These are phyloP conservation scores for Macropus fuliginosus DNA, from an alignment of 2,797 vertebrate species.

Conservation along the genomic window DNA sequence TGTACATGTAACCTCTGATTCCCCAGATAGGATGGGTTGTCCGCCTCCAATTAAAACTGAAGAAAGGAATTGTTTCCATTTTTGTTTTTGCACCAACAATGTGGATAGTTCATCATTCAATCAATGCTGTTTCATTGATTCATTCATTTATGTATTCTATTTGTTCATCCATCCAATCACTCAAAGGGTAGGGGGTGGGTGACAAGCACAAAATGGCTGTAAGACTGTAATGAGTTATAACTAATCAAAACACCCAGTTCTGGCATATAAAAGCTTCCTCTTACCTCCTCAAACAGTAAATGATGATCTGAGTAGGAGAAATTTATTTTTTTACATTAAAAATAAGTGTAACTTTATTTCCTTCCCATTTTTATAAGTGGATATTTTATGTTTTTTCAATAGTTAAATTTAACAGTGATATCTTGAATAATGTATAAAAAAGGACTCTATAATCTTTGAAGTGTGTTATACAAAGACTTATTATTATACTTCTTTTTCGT, in stretches of 20 bases:
- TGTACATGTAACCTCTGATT: background rate
- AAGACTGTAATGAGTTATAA: background rate
- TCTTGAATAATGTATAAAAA: background rate
- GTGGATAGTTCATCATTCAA: background rate
- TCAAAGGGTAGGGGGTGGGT: background rate
- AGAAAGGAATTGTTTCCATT: background rate
- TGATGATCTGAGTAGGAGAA: background rate
- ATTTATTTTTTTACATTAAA: background rate
- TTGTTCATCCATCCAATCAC: background rate
- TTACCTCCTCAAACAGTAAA: background rate
- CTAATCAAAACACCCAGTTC: background rate
- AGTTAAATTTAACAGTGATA: background rate
- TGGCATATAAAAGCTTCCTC: background rate
- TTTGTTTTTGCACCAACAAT: background rate
- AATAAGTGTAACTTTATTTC: constrained; percentile 4
- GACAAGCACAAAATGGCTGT: background rate
- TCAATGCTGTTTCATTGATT: background rate
- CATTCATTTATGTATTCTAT: background rate
- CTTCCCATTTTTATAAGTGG: background rate
- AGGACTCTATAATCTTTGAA: background rate
- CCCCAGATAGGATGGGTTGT: background rate
- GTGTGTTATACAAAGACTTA: background rate
- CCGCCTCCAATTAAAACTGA: background rate
- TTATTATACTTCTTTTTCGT: background rate
- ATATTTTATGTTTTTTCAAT: background rate